Evolutionary conservation across 2,888 invertebrate species (phyloP).

Genomic region (Brachyopa scutellaris): DNA sequence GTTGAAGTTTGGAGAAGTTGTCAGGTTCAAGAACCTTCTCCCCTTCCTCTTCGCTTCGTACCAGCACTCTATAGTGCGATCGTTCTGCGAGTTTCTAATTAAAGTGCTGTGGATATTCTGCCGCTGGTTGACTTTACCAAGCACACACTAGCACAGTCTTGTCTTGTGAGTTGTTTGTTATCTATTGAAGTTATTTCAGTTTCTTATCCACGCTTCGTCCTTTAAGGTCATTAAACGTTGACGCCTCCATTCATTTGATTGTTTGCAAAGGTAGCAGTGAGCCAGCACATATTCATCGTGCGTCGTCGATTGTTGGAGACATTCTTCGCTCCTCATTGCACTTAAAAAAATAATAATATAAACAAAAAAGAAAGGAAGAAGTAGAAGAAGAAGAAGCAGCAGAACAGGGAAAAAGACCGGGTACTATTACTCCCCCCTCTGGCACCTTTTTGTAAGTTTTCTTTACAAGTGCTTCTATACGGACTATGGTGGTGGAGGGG

Average conservation of each 20-base stretch:
- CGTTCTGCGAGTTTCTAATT: slow-evolving; percentile 56
- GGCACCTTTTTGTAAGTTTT: slow-evolving; percentile 53
- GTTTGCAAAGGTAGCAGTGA: slow-evolving; percentile 62
- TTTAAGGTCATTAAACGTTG: slow-evolving; percentile 79
- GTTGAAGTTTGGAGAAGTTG: slow-evolving; percentile 48
- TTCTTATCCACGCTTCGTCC: slow-evolving; percentile 76
- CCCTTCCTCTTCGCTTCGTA: neutral
- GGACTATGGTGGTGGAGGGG: neutral
- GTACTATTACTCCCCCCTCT: slow-evolving; percentile 48
- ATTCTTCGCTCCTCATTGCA: slow-evolving; percentile 69
- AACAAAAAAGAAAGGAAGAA: slow-evolving; percentile 15
- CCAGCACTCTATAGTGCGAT: slow-evolving; percentile 17
- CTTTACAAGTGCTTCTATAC: slow-evolving; percentile 40
- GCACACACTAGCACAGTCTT: neutral
- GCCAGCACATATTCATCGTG: slow-evolving; percentile 56
- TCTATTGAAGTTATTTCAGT: slow-evolving; percentile 70
- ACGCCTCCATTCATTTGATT: slow-evolving; percentile 70
- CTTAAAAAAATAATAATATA: slow-evolving; percentile 46
- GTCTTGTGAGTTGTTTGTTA: slow-evolving; percentile 20
- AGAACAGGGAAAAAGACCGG: slow-evolving; percentile 21
- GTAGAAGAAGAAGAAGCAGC: neutral
- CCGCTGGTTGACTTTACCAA: slow-evolving; percentile 1
- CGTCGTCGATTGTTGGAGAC: slow-evolving; percentile 65
- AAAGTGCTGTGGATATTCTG: slow-evolving; percentile 62
- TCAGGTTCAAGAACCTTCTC: slow-evolving; percentile 59